Evolutionary conservation across 2,888 invertebrate species (phyloP).

Genomic region (Protodeltote pygarga): DNA sequence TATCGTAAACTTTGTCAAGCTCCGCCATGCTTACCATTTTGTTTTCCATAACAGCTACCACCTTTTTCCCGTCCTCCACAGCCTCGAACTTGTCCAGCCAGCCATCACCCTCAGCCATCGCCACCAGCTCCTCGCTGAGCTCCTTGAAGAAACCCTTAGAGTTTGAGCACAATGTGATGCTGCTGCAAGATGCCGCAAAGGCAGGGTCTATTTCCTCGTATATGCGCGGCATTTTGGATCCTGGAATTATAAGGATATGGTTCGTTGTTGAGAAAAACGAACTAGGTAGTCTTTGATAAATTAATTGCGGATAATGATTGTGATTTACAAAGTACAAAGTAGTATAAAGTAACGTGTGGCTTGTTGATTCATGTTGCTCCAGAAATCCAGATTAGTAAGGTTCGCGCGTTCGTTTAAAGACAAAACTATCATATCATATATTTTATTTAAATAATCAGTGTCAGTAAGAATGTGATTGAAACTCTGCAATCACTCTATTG

Average conservation of each 20-base stretch:
- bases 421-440: too few species aligned
- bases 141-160: constrained; percentile 91
- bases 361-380: too few species aligned
- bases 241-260: constrained; percentile 18
- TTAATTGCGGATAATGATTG: too few species aligned
- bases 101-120: constrained; percentile 75
- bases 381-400: too few species aligned
- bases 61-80: constrained; percentile 86
- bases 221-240: constrained; percentile 64
- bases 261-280: not conserved
- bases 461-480: too few species aligned
- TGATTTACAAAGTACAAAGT: too few species aligned
- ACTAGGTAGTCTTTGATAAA: too few species aligned
- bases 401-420: too few species aligned
- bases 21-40: constrained; percentile 69
- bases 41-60: constrained; percentile 84
- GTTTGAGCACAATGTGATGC: constrained; percentile 91
- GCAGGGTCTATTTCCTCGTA: constrained; percentile 73
- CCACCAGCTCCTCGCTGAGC: constrained; percentile 87
- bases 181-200: constrained; percentile 90
- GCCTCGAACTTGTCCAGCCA: constrained; percentile 89
- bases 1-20: too few species aligned
- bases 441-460: too few species aligned
- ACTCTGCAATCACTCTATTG: too few species aligned
- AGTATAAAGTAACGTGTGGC: too few species aligned